Evolutionary conservation across 2,888 invertebrate genomes (phyloP), one percentile per base, ranked within the genome.

Genomic region (Tetragonula carbonaria): DNA sequence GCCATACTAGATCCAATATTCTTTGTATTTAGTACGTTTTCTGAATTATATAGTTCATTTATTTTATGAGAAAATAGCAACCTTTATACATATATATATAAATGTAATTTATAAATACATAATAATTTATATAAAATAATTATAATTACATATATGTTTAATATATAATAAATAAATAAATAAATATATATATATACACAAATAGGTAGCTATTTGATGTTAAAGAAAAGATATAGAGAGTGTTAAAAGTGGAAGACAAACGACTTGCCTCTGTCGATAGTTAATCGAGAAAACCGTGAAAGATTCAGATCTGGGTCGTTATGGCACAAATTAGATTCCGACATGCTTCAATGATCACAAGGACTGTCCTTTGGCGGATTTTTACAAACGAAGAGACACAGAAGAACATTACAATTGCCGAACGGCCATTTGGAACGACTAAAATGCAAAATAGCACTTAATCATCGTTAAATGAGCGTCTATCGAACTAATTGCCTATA

Each of bases 331-430:
- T 88, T 88, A 84, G 81, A 85, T 87, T 70, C 87, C 86, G 92
- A 91, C 87, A 88, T 91, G 92, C 91, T 91, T 87, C 90, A 90
- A 76, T 84, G 90, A 86, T 86, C 84, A 78, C 88, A 86, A 89
- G 79, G 81, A 88, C 88, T 90, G 86, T 89, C 88, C 73, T 87
- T 89, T 86, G 86, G 86, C 79, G 71, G 23, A 74, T 73, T 80
- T 75, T 62, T 75, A 21, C 1, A 55, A 4, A 28, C 18, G 45
- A 53, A 70, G 14, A 63, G 51, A 18, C 2, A 2, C 33, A 21
- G 13, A 6, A 13, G 53, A 13, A 28, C 68, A 45, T 59, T 59
- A n/a, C 18, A 18, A 28, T 18, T 62, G 28, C 28, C 23, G 23
- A 53, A 18, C 13, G 33, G 45, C 23, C 23, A 57, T 45, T 45